Evolutionary conservation across 2,113 vertebrate species (phyloP), one percentile per base, ranked within the genome.

Genomic region (Nestor notabilis): DNA sequence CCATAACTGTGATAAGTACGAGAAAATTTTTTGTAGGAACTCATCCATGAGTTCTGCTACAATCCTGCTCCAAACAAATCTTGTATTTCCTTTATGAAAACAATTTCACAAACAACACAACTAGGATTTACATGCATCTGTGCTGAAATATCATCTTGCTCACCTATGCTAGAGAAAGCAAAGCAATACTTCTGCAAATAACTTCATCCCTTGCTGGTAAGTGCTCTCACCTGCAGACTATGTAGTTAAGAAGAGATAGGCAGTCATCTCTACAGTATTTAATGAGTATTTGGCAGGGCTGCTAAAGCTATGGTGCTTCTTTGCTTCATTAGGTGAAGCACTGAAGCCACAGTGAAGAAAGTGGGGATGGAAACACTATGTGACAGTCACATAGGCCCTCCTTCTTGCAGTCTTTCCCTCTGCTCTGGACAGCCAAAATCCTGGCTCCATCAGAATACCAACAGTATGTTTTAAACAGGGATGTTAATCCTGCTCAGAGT

Each of bases 401-500:
- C 47, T 94, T 58, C 83, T 80, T 77, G 20, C 43, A 43, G 8
- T 70, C 16, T 19, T 86, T 47, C 25, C 37, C 27, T 89, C 65
- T 71, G 24, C 35, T 72, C 66, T 47, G 76, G 39, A 46, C 52
- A 39, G 49, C 31, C 85, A 84, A 95, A 96, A 81, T 69, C 49
- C 69, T 80, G 61, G 12, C 41, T 95, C 44, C 47, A 58, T 37
- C 65, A 84, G 70, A 52, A 65, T 83, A 79, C 60, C 80, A 84
- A 61, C 41, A 93, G 33, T 52, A 71, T 2, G 2, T 90, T 96
- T 95, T 90, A 83, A 96, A 93, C 65, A 71, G 60, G 41, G 95
- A 96, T 70, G 74, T 91, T 93, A 97, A 95, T 96, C 89, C 95
- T 79, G 29, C 78, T 96, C 89, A 79, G 87, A 94, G 71, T 24